These are phyloP conservation scores for Porites rus DNA, from an alignment of 92 coral and sea anemone species.

Conservation along the genomic window DNA sequence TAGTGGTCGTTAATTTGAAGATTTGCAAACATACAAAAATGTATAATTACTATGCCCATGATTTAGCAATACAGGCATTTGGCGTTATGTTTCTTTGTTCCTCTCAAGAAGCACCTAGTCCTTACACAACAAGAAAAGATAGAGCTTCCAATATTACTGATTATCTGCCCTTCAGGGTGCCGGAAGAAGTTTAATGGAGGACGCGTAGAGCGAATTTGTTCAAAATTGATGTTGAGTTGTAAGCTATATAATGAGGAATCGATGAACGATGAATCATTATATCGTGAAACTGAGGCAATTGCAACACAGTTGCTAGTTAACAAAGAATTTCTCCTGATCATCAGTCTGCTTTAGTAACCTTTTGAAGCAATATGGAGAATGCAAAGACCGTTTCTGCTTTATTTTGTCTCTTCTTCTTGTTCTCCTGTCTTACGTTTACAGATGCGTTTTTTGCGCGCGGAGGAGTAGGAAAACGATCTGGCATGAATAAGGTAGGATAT, in stretches of 20 bases:
- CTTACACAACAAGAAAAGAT: not conserved
- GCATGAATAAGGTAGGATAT: constrained; percentile 1
- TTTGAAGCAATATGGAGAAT: not conserved
- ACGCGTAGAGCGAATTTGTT: not conserved
- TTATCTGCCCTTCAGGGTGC: not conserved
- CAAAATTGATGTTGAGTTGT: not conserved
- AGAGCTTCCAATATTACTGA: not conserved
- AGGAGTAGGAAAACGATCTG: not conserved
- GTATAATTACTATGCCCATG: not conserved
- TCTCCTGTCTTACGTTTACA: not conserved
- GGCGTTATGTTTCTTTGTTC: not conserved
- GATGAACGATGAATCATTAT: not conserved
- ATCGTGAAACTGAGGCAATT: not conserved
- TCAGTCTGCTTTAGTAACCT: not conserved
- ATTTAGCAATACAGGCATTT: not conserved
- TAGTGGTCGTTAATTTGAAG: not conserved
- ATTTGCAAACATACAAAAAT: not conserved
- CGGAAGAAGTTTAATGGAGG: not conserved
- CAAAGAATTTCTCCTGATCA: not conserved
- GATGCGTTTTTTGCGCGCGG: not conserved
- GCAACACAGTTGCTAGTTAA: not conserved
- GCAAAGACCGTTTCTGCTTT: not conserved
- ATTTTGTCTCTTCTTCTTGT: constrained; percentile 1
- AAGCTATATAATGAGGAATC: not conserved
- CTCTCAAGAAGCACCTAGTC: not conserved